phyloP scores from a whole-genome alignment of 2,113 vertebrate genomes.

The Lutjanus erythropterus region DNA sequence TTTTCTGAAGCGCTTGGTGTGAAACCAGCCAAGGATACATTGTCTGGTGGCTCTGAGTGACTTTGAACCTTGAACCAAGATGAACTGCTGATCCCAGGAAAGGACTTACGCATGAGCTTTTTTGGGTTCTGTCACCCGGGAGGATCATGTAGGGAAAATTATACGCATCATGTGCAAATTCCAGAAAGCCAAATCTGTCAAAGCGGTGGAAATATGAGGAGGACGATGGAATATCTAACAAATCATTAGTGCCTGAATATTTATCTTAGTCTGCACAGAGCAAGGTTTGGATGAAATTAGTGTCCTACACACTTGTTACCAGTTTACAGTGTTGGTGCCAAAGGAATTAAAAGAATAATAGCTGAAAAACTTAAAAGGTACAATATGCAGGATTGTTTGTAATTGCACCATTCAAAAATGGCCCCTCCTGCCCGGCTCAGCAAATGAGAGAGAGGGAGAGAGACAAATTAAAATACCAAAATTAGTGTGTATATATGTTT shows the following conservation, averaged over 20 bases:
- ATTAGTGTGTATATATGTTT: too few species aligned
- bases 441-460: too few species aligned
- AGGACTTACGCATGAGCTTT: neutral
- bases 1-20: neutral
- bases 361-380: neutral
- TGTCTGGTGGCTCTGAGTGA: slow-evolving; percentile 19
- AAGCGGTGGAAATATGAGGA: neutral
- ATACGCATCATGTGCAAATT: neutral
- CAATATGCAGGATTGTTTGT: too few species aligned
- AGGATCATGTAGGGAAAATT: neutral
- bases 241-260: neutral
- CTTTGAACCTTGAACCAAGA: slow-evolving; percentile 8
- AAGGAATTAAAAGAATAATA: neutral
- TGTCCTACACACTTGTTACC: slow-evolving; percentile 14
- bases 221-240: neutral
- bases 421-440: too few species aligned
- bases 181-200: neutral
- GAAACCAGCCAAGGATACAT: slow-evolving; percentile 16
- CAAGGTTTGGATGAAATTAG: neutral
- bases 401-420: too few species aligned
- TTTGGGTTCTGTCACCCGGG: neutral
- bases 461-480: too few species aligned
- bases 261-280: neutral
- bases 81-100: slow-evolving; percentile 18
- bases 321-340: slow-evolving; percentile 42